Evolutionary conservation across 2,113 vertebrate species (phyloP), one percentile per base, ranked within the genome.

Genomic region (Chloebia gouldiae): DNA sequence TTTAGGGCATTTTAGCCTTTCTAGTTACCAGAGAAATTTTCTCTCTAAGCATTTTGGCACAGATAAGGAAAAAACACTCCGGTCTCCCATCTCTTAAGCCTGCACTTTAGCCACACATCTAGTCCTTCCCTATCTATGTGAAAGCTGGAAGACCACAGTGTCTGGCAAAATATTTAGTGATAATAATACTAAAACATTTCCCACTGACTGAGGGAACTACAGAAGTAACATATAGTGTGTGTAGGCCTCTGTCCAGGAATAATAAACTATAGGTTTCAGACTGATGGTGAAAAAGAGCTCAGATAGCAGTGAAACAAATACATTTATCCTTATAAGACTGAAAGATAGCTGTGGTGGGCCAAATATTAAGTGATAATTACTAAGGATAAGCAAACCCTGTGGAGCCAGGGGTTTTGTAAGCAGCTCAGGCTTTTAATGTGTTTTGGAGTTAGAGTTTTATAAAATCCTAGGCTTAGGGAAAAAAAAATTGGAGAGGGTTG

Each of bases 281-380:
- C 49, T 87, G 53, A 88, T 87, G 80, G 66, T 71, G 81, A 95
- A 95, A 94, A 87, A 95, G 92, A 93, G 66, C 88, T 96, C 93
- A 94, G 92, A 97, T 96, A 96, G 75, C 92, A 97, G 82, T 95
- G 92, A 97, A 97, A 96, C 86, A 97, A 96, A 97, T 92, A 94
- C 81, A 94, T 94, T 90, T 94, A 96, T 97, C 90, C 95, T 65
- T 95, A 45, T 96, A 97, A 96, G 87, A 93, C 91, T 91, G 92
- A 91, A 92, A 86, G 94, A 96, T 93, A 92, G 88, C 76, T 81
- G 66, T 94, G 92, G 89, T 1, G 50, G 75, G 93, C 96, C 95
- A 97, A 97, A 97, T 96, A 97, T 94, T 96, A 97, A 94, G 94
- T 97, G 96, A 97, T 97, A 97, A 97, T 97, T 97, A 96, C 79